Conservation (phyloP, 2,797 vertebrate genomes). For the Poecile montanus region DNA sequence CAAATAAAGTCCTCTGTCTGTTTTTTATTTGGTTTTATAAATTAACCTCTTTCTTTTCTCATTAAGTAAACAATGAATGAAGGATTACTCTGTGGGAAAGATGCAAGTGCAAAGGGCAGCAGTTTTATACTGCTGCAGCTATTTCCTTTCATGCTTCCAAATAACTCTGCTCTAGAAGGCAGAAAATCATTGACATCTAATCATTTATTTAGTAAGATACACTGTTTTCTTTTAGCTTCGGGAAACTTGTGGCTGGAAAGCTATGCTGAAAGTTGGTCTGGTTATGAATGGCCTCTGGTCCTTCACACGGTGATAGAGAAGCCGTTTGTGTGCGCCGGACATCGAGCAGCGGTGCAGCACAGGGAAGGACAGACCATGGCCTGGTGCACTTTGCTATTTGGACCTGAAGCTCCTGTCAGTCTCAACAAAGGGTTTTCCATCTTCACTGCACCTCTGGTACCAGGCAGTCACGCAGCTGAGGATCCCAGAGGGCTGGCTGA, state of each 20-base stretch:
- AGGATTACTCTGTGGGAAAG: conserved; percentile 52
- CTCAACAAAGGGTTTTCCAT: background rate
- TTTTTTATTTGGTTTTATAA: conserved; percentile 60
- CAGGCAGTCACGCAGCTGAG: background rate
- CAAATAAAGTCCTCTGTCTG: conserved; percentile 53
- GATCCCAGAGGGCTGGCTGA: background rate
- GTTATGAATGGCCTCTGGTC: background rate
- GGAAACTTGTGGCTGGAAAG: conserved; percentile 59
- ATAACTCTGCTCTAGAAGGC: conserved; percentile 54
- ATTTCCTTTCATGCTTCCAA: conserved; percentile 56
- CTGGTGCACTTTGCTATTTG: background rate
- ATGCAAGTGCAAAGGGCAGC: conserved; percentile 60
- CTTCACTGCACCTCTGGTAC: background rate
- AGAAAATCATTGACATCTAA: conserved; percentile 69
- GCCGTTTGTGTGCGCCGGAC: background rate
- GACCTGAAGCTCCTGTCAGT: background rate
- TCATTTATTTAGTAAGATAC: conserved; percentile 65
- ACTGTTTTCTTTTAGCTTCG: conserved; percentile 54
- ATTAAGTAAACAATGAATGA: conserved; percentile 66
- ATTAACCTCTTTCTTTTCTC: conserved; percentile 68
- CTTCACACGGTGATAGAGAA: background rate
- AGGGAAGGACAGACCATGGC: background rate
- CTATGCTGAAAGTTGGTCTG: background rate
- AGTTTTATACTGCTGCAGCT: conserved; percentile 56
- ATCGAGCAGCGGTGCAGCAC: background rate